Evolutionary conservation across 1,140 invertebrate genomes (phyloP).

Genomic region (Drosophila auraria): DNA sequence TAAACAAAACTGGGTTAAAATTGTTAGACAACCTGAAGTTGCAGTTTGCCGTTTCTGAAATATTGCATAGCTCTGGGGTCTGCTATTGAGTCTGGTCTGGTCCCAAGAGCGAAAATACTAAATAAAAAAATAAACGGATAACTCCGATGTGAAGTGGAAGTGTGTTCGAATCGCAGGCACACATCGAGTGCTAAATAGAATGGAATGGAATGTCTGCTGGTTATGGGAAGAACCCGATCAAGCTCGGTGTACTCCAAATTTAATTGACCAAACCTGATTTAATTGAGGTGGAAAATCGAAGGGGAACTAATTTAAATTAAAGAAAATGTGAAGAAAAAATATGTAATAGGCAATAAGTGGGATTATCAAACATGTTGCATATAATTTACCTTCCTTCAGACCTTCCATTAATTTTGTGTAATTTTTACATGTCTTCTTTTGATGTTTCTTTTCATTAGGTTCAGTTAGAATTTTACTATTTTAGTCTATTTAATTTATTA

Average conservation of each 20-base stretch:
- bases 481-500: too few relatives aligned
- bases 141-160: slow-evolving; percentile 2
- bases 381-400: too few relatives aligned
- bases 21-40: slow-evolving; percentile 55
- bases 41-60: slow-evolving; percentile 54
- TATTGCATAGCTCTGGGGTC: slow-evolving; percentile 47
- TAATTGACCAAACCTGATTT: slow-evolving; percentile 1
- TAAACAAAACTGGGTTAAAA: slow-evolving; percentile 53
- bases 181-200: slow-evolving; percentile 19
- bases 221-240: neutral
- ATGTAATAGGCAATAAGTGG: too few relatives aligned
- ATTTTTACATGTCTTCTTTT: too few relatives aligned
- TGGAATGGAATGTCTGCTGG: slow-evolving; percentile 33
- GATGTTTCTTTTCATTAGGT: fast-evolving
- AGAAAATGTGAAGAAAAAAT: neutral
- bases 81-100: slow-evolving; percentile 44
- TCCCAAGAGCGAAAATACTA: slow-evolving; percentile 26
- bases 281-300: neutral
- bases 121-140: slow-evolving; percentile 8
- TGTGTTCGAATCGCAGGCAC: slow-evolving; percentile 19
- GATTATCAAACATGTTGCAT: neutral
- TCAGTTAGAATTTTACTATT: neutral
- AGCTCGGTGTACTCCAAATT: neutral
- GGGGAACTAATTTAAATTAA: neutral
- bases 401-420: too few relatives aligned